Evolutionary conservation across 2,113 vertebrate species (phyloP), one percentile per base, ranked within the genome.

Genomic region (Otis tarda): DNA sequence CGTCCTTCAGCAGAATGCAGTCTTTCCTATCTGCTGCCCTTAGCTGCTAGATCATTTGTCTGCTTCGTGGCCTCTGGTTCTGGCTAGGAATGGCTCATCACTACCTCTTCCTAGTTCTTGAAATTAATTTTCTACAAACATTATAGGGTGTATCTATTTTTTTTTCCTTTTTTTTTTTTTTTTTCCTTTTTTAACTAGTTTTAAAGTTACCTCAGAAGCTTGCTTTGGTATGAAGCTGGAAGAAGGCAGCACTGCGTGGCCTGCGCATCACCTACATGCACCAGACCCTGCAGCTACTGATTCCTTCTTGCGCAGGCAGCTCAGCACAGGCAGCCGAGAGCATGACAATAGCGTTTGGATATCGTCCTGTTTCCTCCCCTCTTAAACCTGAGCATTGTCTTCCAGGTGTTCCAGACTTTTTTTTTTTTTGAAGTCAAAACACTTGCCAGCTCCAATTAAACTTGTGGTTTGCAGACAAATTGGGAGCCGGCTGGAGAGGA

Each of bases 381-480:
- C 70, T 89, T 88, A 50, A 91, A 97, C 63, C 86, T 93, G 64
- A 94, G 60, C 0, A 1, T 50, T 93, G 87, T 92, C 94, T 96
- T 92, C 89, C 97, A 97, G 95, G 95, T 97, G 96, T 90, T 94
- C 56, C 52, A 80, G 60, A 71, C 37, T 1, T 82, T 96, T 43
- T 41, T 41, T 41, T 41, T 41, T 41, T 94, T 87, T 93, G 81
- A 91, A 90, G 85, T 96, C 86, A 67, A 81, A 84, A 39, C 39
- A 39, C 41, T 90, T 94, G 92, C 95, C 94, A 95, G 2, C 39
- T 94, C 73, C 79, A 93, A 94, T 93, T 96, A 95, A 93, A 91
- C 25, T 70, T 95, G 94, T 89, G 92, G 93, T 95, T 96, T 96
- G 89, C 94, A 96, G 96, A 96, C 95, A 95, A 96, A 96, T 92